These are phyloP conservation scores for Podarcis siculus DNA, from an alignment of 2,797 vertebrate species.

Conservation along the genomic window DNA sequence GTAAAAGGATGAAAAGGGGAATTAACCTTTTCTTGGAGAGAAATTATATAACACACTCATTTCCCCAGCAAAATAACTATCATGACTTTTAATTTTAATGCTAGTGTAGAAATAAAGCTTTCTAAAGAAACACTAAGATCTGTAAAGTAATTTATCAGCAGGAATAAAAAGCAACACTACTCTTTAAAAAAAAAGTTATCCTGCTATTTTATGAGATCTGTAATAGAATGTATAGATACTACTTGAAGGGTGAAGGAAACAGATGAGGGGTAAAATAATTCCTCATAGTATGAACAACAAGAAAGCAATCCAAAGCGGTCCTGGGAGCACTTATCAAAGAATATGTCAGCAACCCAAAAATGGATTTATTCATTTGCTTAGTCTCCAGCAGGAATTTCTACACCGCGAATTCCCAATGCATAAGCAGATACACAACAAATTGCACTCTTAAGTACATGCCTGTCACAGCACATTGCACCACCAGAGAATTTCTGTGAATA, in stretches of 20 bases:
- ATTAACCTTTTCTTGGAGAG: background rate
- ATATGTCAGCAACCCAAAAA: background rate
- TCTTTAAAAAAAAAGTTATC: background rate
- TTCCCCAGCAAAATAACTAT: slow-evolving; percentile 48
- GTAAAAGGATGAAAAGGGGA: background rate
- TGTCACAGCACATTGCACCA: background rate
- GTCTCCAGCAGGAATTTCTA: background rate
- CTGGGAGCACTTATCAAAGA: background rate
- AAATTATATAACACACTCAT: background rate
- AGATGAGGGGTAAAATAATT: background rate
- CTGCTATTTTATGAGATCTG: background rate
- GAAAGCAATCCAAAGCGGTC: background rate
- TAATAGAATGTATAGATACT: background rate
- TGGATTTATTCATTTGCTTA: background rate
- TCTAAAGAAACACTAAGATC: background rate
- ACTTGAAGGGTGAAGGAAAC: background rate
- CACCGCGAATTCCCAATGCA: background rate
- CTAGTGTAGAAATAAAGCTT: slow-evolving; percentile 26
- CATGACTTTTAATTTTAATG: slow-evolving; percentile 35
- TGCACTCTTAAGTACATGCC: background rate
- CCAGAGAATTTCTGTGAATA: background rate
- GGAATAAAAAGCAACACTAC: background rate
- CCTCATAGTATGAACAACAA: background rate
- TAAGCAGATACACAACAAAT: background rate
- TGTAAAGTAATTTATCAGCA: background rate